Evolutionary conservation across 2,113 vertebrate genomes (phyloP).

Genomic region (Panurus biarmicus): DNA sequence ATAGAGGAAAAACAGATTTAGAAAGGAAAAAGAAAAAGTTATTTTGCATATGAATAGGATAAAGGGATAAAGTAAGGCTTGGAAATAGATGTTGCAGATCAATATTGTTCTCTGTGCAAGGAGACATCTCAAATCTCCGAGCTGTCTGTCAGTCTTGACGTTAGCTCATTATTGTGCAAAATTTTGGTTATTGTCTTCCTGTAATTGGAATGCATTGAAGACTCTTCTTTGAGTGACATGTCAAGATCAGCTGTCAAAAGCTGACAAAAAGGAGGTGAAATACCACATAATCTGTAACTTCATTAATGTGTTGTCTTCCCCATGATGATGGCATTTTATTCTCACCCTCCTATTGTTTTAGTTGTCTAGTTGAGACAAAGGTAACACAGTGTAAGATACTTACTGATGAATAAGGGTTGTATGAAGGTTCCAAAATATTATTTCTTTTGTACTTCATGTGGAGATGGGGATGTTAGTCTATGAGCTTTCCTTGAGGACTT

Average conservation of each 20-base stretch:
- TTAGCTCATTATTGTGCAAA: neutral
- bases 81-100: neutral
- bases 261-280: neutral
- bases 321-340: neutral
- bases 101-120: neutral
- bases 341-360: neutral
- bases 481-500: neutral
- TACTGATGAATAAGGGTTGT: neutral
- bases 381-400: neutral
- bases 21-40: neutral
- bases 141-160: neutral
- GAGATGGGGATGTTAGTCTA: neutral
- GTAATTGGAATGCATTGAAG: neutral
- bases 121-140: neutral
- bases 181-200: neutral
- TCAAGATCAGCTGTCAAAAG: constrained; percentile 10
- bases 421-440: neutral
- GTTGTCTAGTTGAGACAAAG: neutral
- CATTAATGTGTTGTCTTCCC: neutral
- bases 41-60: neutral
- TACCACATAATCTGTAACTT: neutral
- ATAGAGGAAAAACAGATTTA: neutral
- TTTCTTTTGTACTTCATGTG: neutral
- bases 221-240: neutral
- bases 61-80: neutral